phyloP scores from a whole-genome alignment of 1,140 invertebrate species.

The Sitobion miscanthi region DNA sequence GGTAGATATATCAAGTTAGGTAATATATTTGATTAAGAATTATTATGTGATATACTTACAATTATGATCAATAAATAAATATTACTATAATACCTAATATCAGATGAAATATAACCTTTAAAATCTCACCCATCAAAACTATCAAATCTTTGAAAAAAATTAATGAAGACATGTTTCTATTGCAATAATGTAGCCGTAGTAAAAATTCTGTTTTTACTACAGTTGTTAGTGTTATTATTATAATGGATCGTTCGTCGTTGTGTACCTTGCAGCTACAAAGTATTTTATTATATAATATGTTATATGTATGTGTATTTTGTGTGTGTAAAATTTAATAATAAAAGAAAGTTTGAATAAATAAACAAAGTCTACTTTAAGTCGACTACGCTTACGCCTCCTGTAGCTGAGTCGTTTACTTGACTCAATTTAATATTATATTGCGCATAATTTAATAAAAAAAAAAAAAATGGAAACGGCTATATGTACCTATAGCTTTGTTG shows the following conservation, averaged over 20 bases:
- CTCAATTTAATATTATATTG: conserved; percentile 28
- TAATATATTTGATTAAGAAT: too few relatives aligned
- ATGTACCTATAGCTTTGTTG: not conserved
- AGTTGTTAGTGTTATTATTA: not conserved
- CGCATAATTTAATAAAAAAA: conserved; percentile 36
- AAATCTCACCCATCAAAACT: not conserved
- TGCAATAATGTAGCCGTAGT: not conserved
- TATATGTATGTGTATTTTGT: not conserved
- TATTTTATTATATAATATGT: conserved; percentile 32
- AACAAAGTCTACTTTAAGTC: conserved; percentile 32
- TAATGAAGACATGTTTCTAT: not conserved
- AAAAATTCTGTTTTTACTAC: not conserved
- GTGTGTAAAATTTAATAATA: conserved; percentile 34
- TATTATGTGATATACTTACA: too few relatives aligned
- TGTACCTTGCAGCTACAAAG: not conserved
- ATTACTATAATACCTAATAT: not conserved
- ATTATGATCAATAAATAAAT: not conserved
- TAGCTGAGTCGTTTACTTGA: not conserved
- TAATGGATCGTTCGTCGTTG: not conserved
- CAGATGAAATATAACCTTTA: not conserved
- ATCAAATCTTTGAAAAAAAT: conserved; percentile 5
- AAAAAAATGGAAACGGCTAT: not conserved
- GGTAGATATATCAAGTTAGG: too few relatives aligned
- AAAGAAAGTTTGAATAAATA: conserved; percentile 35
- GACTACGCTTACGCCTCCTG: not conserved